Conservation (phyloP, 2,888 invertebrate species). For the Pseudococcus jackbeardsleyi region DNA sequence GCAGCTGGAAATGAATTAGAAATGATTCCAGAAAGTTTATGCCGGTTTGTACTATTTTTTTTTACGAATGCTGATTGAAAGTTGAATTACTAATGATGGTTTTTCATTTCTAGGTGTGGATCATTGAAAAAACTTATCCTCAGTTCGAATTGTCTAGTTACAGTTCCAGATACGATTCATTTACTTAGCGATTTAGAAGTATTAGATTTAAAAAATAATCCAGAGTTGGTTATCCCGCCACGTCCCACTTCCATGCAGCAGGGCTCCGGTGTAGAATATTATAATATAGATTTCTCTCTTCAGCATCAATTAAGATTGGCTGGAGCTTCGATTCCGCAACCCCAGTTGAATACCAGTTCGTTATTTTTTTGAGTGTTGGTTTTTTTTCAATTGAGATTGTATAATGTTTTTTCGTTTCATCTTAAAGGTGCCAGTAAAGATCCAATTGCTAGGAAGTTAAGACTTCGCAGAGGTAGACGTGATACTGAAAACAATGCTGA, state of each 20-base stretch:
- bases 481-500: slow-evolving; percentile 76
- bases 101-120: slow-evolving; percentile 80
- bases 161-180: slow-evolving; percentile 97
- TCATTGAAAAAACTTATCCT: slow-evolving; percentile 92
- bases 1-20: slow-evolving; percentile 96
- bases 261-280: slow-evolving; percentile 88
- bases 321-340: slow-evolving; percentile 86
- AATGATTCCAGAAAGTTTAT: slow-evolving; percentile 98
- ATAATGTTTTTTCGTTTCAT: slow-evolving; percentile 46
- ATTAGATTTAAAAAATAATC: slow-evolving; percentile 92
- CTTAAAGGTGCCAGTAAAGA: slow-evolving; percentile 78
- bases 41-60: slow-evolving; percentile 76
- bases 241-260: slow-evolving; percentile 87
- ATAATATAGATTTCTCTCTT: slow-evolving; percentile 98
- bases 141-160: slow-evolving; percentile 93
- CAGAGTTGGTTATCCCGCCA: slow-evolving; percentile 96
- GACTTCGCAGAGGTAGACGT: slow-evolving; percentile 84
- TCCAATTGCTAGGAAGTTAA: slow-evolving; percentile 94
- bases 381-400: background rate
- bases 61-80: background rate
- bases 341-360: slow-evolving; percentile 79
- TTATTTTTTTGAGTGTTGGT: background rate
- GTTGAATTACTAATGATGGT: background rate
- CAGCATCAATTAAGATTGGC: slow-evolving; percentile 94
- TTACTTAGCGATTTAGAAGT: slow-evolving; percentile 89